Base-by-base conservation (phyloP, 2,797 vertebrate genomes). In the Diceros bicornis region DNA sequence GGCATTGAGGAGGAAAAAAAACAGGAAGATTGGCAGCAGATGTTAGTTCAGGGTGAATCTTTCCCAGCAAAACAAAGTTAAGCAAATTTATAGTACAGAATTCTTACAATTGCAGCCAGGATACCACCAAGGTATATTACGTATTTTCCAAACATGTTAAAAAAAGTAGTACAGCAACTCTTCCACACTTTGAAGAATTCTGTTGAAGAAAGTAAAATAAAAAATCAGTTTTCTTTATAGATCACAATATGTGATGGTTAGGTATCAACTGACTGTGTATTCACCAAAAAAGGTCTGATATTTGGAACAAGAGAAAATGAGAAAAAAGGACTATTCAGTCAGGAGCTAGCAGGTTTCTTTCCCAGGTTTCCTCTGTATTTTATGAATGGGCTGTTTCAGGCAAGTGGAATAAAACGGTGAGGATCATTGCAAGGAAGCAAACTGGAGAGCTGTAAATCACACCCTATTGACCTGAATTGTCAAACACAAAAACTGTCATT, bases 141-240 rank as follows among this genome's bases (percentile, higher is more conserved):
- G 1, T 13, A 55, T 50, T 64, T 92, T 64, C 21, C n/a, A 82
- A 84, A 75, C 32, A 74, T 55, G 44, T 79, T 69, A 20, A 62
- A 72, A 72, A 69, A 82, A 37, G 1, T 20, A 75, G 1, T 20
- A 21, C 20, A 78, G 50, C 17, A 25, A 34, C 66, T 87, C 41
- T 78, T 86, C n/a, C 6, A 95, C 12, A 85, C 34, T 85, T 75
- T 86, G n/a, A 74, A 92, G 52, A 95, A 83, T 83, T 47, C 32
- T 71, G 18, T 41, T 6, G 18, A 90, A 92, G 34, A 88, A 50
- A 84, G 32, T 52, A 59, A 93, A 66, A 47, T 27, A n/a, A 77
- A 94, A 79, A 6, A 59, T 90, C 13, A 50, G 0, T 71, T 96
- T 89, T 90, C 50, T 91, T 93, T 71, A 72, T 23, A 79, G 32